Percentiles rank a stretch among this genome's conserved stretches.
These are phyloP conservation scores for Hylyphantes graminicola DNA, from an alignment of 1,140 invertebrate species.

Conservation along the genomic window DNA sequence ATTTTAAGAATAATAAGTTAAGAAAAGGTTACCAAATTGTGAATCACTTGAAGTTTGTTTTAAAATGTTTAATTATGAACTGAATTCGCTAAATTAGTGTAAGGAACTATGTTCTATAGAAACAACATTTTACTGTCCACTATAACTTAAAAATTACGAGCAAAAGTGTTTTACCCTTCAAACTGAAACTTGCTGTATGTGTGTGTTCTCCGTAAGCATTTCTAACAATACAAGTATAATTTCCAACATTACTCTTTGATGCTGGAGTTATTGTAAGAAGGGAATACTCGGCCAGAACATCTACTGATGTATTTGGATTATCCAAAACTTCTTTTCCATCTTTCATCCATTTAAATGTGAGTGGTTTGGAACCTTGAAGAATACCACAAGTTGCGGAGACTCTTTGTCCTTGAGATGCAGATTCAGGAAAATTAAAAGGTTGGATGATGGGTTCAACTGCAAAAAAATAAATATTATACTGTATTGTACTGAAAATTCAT, in stretches of 20 bases:
- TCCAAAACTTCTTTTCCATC: constrained; percentile 23
- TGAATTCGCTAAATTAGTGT: background rate
- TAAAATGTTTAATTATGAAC: too few species aligned
- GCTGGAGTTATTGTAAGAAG: constrained; percentile 43
- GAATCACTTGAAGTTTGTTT: too few species aligned
- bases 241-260: constrained; percentile 75
- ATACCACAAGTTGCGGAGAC: constrained; percentile 36
- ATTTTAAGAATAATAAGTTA: too few species aligned
- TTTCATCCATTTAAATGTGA: constrained; percentile 42
- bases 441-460: constrained; percentile 27
- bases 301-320: constrained; percentile 17
- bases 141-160: background rate
- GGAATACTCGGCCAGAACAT: constrained; percentile 45
- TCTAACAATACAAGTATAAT: constrained; percentile 89
- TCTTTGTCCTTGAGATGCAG: constrained; percentile 8
- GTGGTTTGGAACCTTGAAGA: constrained; percentile 20
- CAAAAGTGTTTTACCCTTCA: constrained; percentile 76
- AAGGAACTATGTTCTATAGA: background rate
- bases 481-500: background rate
- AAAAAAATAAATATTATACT: background rate
- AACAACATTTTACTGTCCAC: background rate
- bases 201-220: constrained; percentile 93
- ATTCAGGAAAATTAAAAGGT: constrained; percentile 40
- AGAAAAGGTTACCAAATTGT: too few species aligned
- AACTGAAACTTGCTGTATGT: constrained; percentile 86